phyloP scores from a whole-genome alignment of 2,797 vertebrate genomes.

The Hippocampus kuda region DNA sequence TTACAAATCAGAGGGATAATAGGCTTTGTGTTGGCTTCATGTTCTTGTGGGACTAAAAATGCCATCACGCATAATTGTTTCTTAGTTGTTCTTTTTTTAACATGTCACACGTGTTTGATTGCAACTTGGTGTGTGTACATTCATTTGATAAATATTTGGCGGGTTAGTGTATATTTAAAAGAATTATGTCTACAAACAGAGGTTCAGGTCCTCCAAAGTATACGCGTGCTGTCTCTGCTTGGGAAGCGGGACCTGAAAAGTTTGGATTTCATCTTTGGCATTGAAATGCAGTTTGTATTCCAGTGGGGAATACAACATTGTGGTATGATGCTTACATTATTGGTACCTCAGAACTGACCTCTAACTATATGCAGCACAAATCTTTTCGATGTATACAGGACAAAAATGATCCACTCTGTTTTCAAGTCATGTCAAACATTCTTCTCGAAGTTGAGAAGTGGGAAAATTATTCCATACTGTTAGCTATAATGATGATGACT shows the following conservation, averaged over 20 bases:
- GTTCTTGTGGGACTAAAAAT: neutral
- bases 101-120: neutral
- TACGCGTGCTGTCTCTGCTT: neutral
- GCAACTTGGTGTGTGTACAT: neutral
- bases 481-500: neutral
- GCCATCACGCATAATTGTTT: neutral
- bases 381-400: slow-evolving; percentile 1
- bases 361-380: slow-evolving; percentile 5
- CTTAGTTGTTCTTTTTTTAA: neutral
- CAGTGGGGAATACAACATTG: slow-evolving; percentile 13
- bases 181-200: neutral
- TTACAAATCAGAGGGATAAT: slow-evolving; percentile 39
- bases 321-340: slow-evolving; percentile 14
- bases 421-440: neutral
- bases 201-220: neutral
- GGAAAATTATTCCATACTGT: neutral
- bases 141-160: neutral
- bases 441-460: neutral
- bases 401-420: neutral
- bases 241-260: slow-evolving; percentile 11
- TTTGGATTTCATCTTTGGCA: neutral
- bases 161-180: neutral
- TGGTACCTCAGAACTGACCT: slow-evolving; percentile 8
- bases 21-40: slow-evolving; percentile 24
- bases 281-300: too few species aligned